phyloP scores from a whole-genome alignment of 2,113 vertebrate species.

The Lampris incognitus region DNA sequence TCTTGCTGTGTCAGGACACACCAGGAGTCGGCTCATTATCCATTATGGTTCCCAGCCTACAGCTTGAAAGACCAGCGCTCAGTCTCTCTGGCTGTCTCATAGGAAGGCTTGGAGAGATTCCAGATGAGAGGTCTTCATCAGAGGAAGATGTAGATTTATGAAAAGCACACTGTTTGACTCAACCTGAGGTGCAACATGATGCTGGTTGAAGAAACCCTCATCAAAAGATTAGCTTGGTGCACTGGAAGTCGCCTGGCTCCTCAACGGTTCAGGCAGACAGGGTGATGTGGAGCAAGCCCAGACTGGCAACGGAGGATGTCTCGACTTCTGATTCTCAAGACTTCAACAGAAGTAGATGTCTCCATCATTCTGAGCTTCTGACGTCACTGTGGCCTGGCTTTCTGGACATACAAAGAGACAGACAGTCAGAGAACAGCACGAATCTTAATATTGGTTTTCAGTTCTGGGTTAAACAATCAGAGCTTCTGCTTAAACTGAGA shows the following conservation, averaged over 20 bases:
- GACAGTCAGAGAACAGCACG: background rate
- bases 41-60: background rate
- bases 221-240: background rate
- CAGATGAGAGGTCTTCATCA: background rate
- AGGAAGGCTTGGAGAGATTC: constrained; percentile 2
- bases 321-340: background rate
- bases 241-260: background rate
- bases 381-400: constrained; percentile 30
- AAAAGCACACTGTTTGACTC: background rate
- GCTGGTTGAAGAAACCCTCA: background rate
- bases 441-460: background rate
- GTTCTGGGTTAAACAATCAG: background rate
- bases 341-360: constrained; percentile 86
- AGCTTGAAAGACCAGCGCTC: background rate
- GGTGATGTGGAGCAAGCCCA: background rate
- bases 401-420: constrained; percentile 28
- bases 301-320: background rate
- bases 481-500: too few species aligned
- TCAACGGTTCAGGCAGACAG: background rate
- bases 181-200: background rate
- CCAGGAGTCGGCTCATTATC: background rate
- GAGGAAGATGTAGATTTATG: background rate
- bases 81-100: background rate
- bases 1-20: background rate
- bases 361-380: constrained; percentile 81